These are phyloP conservation scores for Odocoileus hemionus DNA, from an alignment of 2,113 vertebrate genomes.

Conservation along the genomic window DNA sequence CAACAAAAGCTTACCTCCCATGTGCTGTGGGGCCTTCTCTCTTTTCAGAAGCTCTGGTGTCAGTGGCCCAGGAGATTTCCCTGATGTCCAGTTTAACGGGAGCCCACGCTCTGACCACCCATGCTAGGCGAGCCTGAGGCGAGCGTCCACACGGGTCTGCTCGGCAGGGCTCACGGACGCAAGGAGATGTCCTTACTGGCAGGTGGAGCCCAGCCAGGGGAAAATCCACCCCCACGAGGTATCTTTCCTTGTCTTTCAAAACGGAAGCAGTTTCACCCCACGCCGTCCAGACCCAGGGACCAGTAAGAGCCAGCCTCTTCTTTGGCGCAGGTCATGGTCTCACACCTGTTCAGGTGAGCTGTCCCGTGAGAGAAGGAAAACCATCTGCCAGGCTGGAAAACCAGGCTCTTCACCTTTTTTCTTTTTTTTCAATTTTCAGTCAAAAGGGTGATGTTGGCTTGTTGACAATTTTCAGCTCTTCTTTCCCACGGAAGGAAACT, in stretches of 20 bases:
- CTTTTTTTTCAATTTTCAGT: rapidly evolving
- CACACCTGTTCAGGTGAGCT: rapidly evolving
- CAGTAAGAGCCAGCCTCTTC: not conserved
- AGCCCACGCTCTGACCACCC: not conserved
- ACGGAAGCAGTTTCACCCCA: rapidly evolving
- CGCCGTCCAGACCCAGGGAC: rapidly evolving
- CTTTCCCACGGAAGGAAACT: not conserved
- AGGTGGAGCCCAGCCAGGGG: no score
- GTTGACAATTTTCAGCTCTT: rapidly evolving
- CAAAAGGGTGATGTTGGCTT: rapidly evolving
- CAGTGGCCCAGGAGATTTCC: not conserved
- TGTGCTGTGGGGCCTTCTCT: rapidly evolving
- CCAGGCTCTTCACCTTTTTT: rapidly evolving
- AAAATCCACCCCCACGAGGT: rapidly evolving
- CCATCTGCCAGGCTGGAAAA: rapidly evolving
- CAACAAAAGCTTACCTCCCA: rapidly evolving
- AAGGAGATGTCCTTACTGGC: not conserved
- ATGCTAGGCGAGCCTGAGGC: not conserved
- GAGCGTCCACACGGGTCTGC: rapidly evolving
- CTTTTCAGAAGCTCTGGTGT: not conserved
- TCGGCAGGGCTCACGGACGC: rapidly evolving
- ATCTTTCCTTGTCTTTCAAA: no score
- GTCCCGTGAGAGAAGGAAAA: rapidly evolving
- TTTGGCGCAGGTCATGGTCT: rapidly evolving
- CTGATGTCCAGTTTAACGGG: rapidly evolving